Percentiles rank a stretch among this genome's conserved stretches.
These are phyloP conservation scores for Antheraea yamamai DNA, from an alignment of 2,888 invertebrate species.

Conservation along the genomic window DNA sequence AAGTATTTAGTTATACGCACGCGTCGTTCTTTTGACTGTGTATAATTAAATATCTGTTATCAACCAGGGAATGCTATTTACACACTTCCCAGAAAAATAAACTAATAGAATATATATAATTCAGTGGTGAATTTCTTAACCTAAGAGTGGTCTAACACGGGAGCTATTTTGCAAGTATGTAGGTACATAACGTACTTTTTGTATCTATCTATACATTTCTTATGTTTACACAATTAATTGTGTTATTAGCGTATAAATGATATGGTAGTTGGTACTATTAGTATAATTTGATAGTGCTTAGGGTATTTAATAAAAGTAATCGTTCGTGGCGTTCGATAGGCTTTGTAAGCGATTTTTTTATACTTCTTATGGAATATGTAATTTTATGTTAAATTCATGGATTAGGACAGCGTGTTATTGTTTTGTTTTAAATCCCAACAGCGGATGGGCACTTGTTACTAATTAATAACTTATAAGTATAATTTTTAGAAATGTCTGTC, in stretches of 20 bases:
- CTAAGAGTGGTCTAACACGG: background rate
- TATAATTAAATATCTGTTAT: background rate
- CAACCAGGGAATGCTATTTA: background rate
- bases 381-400: too few relatives aligned
- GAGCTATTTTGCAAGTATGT: background rate
- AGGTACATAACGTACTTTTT: background rate
- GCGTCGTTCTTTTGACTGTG: background rate
- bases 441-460: too few relatives aligned
- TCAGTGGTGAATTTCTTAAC: background rate
- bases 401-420: too few relatives aligned
- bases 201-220: background rate
- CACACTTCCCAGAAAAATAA: background rate
- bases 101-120: background rate
- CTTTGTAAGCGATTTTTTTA: background rate
- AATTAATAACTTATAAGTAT: too few relatives aligned
- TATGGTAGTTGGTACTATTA: background rate
- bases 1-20: background rate
- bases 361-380: too few relatives aligned
- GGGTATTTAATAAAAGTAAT: background rate
- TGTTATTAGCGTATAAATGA: background rate
- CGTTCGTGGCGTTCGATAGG: background rate
- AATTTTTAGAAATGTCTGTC: too few relatives aligned
- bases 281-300: background rate
- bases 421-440: too few relatives aligned
- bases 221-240: background rate